Evolutionary conservation across 2,797 vertebrate genomes (phyloP), one percentile per base, ranked within the genome.

Genomic region (Diplodus puntazzo): DNA sequence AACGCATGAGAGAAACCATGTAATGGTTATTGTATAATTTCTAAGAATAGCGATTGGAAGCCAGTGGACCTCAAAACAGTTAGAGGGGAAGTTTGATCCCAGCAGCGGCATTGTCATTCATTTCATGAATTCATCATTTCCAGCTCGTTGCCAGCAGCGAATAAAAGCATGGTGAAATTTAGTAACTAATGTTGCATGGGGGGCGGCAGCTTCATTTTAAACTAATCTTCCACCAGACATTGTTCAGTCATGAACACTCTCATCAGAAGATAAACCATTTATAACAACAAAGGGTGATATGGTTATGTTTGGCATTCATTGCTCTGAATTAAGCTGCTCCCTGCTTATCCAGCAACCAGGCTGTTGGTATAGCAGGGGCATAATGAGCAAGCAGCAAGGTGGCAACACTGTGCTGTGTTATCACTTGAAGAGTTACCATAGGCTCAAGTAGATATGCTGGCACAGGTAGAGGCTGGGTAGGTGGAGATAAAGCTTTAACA

Each of bases 381-480:
- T 90, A 90, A 87, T 89, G 79, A 88, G 79, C 77, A 84, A 9
- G 65, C 85, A 88, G 82, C 86, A 85, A 71, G 80, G 75, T 77
- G 80, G 87, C 84, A 82, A 75, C 65, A 77, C 77, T 73, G 63
- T 71, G 74, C 69, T 54, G 68, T 76, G 80, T 86, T 89, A 88
- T 89, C 87, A 89, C 88, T 89, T 90, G 83, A 88, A 91, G 87
- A 89, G 85, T 81, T 86, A 84, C 79, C 73, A 65, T 84, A 85
- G 83, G 79, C 85, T 86, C 83, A 85, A 86, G 77, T 79, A 80
- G 75, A 88, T 81, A 82, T 68, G 73, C 79, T 85, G 83, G 85
- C 85, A 86, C 77, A 88, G 89, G 85, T 91, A 80, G 80, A 86
- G 70, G 80, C 87, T 82, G 84, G 83, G 77, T 85, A 75, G 85